These are phyloP conservation scores for Tinea pellionella DNA, from an alignment of 2,888 invertebrate species.

Conservation along the genomic window DNA sequence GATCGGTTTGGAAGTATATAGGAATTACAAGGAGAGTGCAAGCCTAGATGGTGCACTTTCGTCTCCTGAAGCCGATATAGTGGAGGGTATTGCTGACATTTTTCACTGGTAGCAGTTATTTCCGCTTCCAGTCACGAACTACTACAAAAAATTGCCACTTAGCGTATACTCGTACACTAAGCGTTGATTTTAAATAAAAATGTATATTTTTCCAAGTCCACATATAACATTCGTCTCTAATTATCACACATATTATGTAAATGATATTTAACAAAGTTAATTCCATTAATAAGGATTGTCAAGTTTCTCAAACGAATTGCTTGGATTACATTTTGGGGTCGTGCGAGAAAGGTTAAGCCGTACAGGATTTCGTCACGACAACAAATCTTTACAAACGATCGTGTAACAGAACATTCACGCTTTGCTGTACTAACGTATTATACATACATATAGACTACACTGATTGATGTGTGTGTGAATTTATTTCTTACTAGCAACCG, in stretches of 20 bases:
- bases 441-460: neutral
- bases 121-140: too few relatives aligned
- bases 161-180: too few relatives aligned
- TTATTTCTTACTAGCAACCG: neutral
- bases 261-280: neutral
- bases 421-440: neutral
- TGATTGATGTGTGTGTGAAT: neutral
- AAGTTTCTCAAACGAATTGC: conserved; percentile 4
- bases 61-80: too few relatives aligned
- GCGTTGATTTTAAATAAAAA: too few relatives aligned
- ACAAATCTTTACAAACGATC: conserved; percentile 11
- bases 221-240: neutral
- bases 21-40: too few relatives aligned
- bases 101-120: too few relatives aligned
- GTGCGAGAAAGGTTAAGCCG: conserved; percentile 11
- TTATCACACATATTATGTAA: neutral
- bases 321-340: conserved; percentile 7
- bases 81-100: too few relatives aligned
- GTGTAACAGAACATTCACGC: conserved; percentile 5
- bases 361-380: conserved; percentile 5
- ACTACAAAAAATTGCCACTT: too few relatives aligned
- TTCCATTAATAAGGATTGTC: conserved; percentile 8
- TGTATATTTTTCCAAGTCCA: too few relatives aligned
- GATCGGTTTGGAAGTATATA: too few relatives aligned
- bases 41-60: too few relatives aligned